These are phyloP conservation scores for Drosophila diplacantha DNA, from an alignment of 2,888 invertebrate species.

Conservation along the genomic window DNA sequence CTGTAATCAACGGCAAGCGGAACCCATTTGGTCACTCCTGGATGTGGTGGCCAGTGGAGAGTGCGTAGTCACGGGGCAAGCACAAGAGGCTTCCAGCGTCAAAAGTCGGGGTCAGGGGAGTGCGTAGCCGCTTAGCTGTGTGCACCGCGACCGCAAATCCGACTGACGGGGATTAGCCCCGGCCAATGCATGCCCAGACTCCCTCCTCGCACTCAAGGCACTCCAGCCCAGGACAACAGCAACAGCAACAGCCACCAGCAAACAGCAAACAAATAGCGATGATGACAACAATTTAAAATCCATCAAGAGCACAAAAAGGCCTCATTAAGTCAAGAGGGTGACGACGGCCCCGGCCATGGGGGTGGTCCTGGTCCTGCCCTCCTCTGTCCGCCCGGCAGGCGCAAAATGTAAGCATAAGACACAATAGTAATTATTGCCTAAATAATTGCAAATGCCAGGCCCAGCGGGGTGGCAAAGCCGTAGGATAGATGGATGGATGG, in stretches of 20 bases:
- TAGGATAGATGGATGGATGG: conserved; percentile 3
- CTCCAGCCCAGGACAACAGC: not conserved
- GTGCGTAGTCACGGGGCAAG: not conserved
- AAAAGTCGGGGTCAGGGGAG: conserved; percentile 46
- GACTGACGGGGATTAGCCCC: conserved; percentile 41
- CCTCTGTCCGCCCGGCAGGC: not conserved
- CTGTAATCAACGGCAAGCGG: not conserved
- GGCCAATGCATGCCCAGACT: not conserved
- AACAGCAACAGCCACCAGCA: not conserved
- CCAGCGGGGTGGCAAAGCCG: conserved; percentile 11
- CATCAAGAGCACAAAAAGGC: conserved; percentile 73
- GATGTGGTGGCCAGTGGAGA: conserved; percentile 2
- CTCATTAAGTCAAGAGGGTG: conserved; percentile 75
- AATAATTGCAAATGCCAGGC: conserved; percentile 74
- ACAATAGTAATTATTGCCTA: conserved; percentile 77
- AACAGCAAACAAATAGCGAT: conserved; percentile 59
- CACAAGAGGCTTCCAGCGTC: conserved; percentile 50
- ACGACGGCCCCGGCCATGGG: conserved; percentile 43
- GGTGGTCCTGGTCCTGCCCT: conserved; percentile 18
- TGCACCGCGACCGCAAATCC: conserved; percentile 35
- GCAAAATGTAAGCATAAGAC: conserved; percentile 73
- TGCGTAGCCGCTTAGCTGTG: conserved; percentile 29
- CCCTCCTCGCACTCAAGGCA: conserved; percentile 5
- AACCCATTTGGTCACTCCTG: conserved; percentile 23
- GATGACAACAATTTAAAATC: conserved; percentile 76